Conservation (phyloP, 2,113 vertebrate species). For the Strix uralensis region DNA sequence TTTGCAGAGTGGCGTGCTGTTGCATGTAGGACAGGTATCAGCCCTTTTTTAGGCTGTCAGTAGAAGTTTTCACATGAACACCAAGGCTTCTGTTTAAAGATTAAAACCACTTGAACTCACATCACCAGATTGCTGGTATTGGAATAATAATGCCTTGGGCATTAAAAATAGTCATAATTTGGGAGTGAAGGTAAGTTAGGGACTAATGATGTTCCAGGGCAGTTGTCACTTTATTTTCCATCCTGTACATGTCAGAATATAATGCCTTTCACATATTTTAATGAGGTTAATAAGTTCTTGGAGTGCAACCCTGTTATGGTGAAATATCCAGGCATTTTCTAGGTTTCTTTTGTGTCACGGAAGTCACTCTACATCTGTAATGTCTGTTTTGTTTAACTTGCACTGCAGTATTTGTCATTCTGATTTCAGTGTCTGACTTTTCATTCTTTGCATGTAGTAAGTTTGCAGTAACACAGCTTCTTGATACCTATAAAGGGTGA, state of each 20-base stretch:
- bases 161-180: neutral
- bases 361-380: neutral
- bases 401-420: neutral
- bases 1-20: neutral
- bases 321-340: neutral
- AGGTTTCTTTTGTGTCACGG: neutral
- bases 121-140: neutral
- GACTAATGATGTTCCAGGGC: neutral
- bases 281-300: neutral
- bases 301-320: neutral
- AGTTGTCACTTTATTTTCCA: neutral
- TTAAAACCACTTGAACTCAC: neutral
- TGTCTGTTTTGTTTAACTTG: neutral
- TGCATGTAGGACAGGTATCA: neutral
- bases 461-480: neutral
- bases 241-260: neutral
- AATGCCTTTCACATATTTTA: neutral
- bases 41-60: neutral
- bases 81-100: neutral
- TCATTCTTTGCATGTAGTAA: neutral
- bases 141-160: neutral
- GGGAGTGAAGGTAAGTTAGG: neutral
- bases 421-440: neutral
- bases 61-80: neutral
- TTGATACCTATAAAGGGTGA: neutral